phyloP scores from a whole-genome alignment of 2,113 vertebrate genomes.

The Oncorhynchus mykiss region DNA sequence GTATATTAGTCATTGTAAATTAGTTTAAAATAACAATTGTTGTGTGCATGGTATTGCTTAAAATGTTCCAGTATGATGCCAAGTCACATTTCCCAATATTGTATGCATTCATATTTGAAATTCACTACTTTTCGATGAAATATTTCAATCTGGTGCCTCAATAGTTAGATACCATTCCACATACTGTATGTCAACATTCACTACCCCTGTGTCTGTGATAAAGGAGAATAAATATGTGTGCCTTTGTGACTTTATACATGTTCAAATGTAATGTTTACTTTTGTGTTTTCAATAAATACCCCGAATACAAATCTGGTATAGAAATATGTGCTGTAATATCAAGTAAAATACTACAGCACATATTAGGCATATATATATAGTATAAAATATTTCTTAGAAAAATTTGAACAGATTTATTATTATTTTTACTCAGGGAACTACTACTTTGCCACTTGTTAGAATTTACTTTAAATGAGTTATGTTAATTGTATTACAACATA shows the following conservation, averaged over 20 bases:
- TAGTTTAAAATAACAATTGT: neutral
- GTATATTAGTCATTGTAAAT: neutral
- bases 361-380: too few relatives aligned
- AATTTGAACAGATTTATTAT: too few relatives aligned
- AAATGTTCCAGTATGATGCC: neutral
- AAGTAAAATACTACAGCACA: neutral
- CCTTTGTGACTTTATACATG: conserved; percentile 55
- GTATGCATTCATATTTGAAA: conserved; percentile 1
- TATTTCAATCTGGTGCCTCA: neutral
- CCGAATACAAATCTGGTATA: neutral
- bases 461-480: too few relatives aligned
- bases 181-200: neutral
- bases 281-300: neutral
- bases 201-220: conserved; percentile 3
- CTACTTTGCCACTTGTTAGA: too few relatives aligned
- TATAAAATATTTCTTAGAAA: too few relatives aligned
- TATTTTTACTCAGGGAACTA: too few relatives aligned
- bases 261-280: neutral
- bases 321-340: neutral
- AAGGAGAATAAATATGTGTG: conserved; percentile 44
- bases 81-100: neutral
- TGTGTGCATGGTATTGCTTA: neutral
- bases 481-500: too few relatives aligned
- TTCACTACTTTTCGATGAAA: neutral
- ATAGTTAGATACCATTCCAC: too few relatives aligned